These are phyloP conservation scores for Siniperca obscura DNA, from an alignment of 2,797 vertebrate genomes.

Conservation along the genomic window DNA sequence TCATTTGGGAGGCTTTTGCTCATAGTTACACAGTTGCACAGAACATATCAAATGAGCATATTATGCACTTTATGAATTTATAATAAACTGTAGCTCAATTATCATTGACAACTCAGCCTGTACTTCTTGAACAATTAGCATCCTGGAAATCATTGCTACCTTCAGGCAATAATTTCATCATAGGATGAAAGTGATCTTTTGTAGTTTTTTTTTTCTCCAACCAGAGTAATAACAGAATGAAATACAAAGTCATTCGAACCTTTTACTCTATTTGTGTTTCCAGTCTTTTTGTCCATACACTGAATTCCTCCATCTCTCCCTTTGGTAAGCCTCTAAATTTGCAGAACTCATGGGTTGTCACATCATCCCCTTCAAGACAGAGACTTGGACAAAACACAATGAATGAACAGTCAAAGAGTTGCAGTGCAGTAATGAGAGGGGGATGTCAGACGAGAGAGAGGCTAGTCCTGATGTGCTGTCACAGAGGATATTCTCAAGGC, in stretches of 20 bases:
- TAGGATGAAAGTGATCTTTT: conserved; percentile 54
- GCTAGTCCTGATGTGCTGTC: conserved; percentile 75
- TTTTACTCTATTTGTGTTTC: conserved; percentile 23
- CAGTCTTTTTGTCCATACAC: conserved; percentile 10
- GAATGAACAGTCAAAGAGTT: conserved; percentile 68
- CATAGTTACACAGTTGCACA: conserved; percentile 3
- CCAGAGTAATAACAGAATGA: conserved; percentile 11
- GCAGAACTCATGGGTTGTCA: conserved; percentile 56
- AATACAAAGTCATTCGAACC: conserved; percentile 17
- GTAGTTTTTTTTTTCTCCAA: background rate
- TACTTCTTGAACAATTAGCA: conserved; percentile 55
- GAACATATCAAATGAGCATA: conserved; percentile 14
- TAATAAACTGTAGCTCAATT: conserved; percentile 41
- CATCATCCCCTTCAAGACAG: conserved; percentile 57
- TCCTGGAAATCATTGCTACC: conserved; percentile 56
- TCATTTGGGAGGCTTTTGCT: conserved; percentile 14
- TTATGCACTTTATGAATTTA: conserved; percentile 6
- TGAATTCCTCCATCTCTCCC: conserved; percentile 35
- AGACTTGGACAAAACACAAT: conserved; percentile 62
- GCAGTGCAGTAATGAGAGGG: conserved; percentile 70
- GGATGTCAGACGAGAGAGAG: conserved; percentile 69
- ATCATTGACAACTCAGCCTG: conserved; percentile 37
- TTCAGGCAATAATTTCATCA: conserved; percentile 75
- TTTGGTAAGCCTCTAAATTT: conserved; percentile 31
- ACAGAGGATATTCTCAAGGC: conserved; percentile 77